Conservation (phyloP, 2,113 vertebrate species). For the Oreotrochilus melanogaster region DNA sequence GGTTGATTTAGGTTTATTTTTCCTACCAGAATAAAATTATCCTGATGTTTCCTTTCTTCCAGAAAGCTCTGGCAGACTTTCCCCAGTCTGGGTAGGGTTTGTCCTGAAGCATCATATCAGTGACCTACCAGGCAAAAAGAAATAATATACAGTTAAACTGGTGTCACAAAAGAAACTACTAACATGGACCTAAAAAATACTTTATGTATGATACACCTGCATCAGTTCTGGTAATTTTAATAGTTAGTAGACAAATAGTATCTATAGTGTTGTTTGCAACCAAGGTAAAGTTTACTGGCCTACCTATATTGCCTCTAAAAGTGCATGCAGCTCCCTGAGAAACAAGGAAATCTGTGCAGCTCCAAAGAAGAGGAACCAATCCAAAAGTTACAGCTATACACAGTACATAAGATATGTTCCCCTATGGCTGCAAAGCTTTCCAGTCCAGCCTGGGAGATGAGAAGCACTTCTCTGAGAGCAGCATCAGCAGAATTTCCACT, state of each 20-base stretch:
- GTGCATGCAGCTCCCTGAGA: not conserved
- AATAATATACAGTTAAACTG: not conserved
- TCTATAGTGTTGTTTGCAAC: not conserved
- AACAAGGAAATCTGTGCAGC: not conserved
- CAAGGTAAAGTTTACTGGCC: not conserved
- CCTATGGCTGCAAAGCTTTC: not conserved
- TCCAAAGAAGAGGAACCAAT: not conserved
- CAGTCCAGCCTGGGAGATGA: not conserved
- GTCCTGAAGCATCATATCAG: slow-evolving; percentile 99
- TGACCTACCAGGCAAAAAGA: slow-evolving; percentile 83
- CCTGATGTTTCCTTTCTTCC: slow-evolving; percentile 93
- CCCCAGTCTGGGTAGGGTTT: slow-evolving; percentile 95
- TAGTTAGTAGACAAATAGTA: not conserved
- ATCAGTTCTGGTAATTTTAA: not conserved
- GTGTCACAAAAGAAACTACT: not conserved
- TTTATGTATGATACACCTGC: not conserved
- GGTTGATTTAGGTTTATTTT: not conserved
- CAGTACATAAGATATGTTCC: fast-evolving
- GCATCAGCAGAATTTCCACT: not conserved
- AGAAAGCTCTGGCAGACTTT: slow-evolving; percentile 90
- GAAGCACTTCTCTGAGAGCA: not conserved
- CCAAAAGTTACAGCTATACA: not conserved
- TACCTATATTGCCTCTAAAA: not conserved
- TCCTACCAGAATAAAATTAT: slow-evolving; percentile 96
- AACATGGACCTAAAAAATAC: not conserved